Evolutionary conservation across 2,113 vertebrate genomes (phyloP).

Genomic region (Erpornis zantholeuca): DNA sequence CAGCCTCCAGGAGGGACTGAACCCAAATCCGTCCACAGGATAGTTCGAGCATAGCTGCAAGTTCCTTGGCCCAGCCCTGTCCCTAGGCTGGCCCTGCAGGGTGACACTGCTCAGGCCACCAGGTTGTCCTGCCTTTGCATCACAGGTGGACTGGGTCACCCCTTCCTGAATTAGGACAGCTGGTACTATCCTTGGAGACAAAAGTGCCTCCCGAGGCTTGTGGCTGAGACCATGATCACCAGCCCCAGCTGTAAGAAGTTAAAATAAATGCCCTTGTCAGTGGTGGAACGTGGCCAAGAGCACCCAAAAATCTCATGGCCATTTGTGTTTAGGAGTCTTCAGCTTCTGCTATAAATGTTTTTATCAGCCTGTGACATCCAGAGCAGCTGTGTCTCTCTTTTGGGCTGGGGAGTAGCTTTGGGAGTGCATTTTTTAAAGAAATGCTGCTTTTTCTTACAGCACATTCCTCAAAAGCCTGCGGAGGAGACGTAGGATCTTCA

Average conservation of each 20-base stretch:
- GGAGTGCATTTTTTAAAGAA: background rate
- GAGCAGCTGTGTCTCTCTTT: background rate
- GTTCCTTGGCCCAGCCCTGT: background rate
- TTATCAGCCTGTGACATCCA: background rate
- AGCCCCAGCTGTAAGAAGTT: background rate
- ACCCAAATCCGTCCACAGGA: background rate
- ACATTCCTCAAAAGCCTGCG: slow-evolving; percentile 45
- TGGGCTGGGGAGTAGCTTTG: background rate
- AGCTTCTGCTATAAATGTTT: background rate
- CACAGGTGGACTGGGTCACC: background rate
- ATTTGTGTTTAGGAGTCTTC: background rate
- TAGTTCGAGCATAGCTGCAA: background rate
- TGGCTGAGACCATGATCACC: fast-evolving
- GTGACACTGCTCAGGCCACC: background rate
- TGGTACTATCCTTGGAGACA: background rate
- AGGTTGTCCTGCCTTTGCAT: background rate
- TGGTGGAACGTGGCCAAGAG: background rate
- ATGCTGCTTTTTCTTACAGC: background rate
- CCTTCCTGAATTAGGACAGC: background rate
- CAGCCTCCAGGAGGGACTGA: background rate
- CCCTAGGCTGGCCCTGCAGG: background rate
- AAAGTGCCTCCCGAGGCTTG: fast-evolving
- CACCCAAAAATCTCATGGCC: background rate
- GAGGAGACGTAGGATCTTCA: slow-evolving; percentile 46
- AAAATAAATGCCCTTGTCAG: background rate